Percentiles rank a stretch among this genome's conserved stretches.
Evolutionary conservation across 2,797 vertebrate genomes (phyloP).

Genomic region (Tiaroga cobitis): DNA sequence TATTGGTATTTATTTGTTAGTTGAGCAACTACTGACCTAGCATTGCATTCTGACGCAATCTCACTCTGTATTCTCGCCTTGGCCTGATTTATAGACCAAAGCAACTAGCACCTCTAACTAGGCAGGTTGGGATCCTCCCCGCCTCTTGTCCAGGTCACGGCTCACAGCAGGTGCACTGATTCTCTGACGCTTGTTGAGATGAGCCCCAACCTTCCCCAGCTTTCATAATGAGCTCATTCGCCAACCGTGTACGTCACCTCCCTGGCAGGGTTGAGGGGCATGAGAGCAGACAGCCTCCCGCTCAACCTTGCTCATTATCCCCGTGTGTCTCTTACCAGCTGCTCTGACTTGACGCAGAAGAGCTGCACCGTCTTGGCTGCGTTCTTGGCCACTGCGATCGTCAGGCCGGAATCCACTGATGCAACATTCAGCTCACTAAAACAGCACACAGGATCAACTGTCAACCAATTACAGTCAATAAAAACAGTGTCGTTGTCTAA

Average conservation of each 20-base stretch:
- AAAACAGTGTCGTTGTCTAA: not conserved
- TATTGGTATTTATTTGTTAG: not conserved
- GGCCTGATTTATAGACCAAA: not conserved
- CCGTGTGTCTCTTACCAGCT: conserved; percentile 84
- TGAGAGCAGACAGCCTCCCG: conserved; percentile 31
- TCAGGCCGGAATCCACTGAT: conserved; percentile 87
- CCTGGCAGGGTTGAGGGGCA: conserved; percentile 23
- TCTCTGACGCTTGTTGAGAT: conserved; percentile 11
- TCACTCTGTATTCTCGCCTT: not conserved
- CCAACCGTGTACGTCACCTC: not conserved
- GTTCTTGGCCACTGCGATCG: conserved; percentile 90
- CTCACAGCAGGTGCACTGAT: conserved; percentile 15
- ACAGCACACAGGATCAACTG: not conserved
- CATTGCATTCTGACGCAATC: not conserved
- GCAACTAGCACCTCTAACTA: conserved; percentile 9
- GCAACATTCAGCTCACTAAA: conserved; percentile 93
- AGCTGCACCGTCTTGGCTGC: conserved; percentile 94
- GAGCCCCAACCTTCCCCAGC: not conserved
- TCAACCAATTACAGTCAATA: not conserved
- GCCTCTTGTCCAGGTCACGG: conserved; percentile 30
- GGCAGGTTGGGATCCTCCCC: not conserved
- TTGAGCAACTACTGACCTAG: not conserved
- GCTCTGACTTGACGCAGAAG: conserved; percentile 94
- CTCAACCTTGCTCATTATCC: conserved; percentile 22
- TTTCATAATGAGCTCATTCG: conserved; percentile 22